Evolutionary conservation across 2,113 vertebrate species (phyloP), one percentile per base, ranked within the genome.

Genomic region (Vulpes ferrilata): DNA sequence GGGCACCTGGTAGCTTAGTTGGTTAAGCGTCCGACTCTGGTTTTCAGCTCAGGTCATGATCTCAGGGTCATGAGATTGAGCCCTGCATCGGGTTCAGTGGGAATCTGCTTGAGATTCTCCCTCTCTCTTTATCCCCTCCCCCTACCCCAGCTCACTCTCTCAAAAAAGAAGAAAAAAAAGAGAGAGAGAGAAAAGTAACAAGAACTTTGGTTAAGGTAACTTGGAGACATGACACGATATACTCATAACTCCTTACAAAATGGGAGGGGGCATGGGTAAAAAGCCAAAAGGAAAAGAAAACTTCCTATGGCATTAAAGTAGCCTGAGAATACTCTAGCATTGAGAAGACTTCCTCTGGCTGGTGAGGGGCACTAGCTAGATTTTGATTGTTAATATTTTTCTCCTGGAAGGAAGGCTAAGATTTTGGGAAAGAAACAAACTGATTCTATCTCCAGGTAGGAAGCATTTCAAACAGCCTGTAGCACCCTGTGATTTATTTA

Each of bases 241-340:
- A 22, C 23, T 92, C 23, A 38, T 81, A 38, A 88, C 11, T 15
- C 59, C 17, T 90, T 48, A 59, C 30, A 69, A 69, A 43, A 78
- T 30, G 9, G 20, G 11, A 11, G 20, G 11, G 10, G 8, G 43
- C 43, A 43, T 43, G 43, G 15, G 15, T 30, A 51, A 30, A 15
- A 30, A 93, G 38, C 43, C 74, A 85, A 64, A 53, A 76, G 91
- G 32, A 65, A 93, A 64, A 69, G 35, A n/a, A 96, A 55, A 86
- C 4, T 71, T 53, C 6, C 38, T 53, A 17, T 64, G 27, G 62
- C 51, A 53, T 88, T 65, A 82, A 27, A 71, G 62, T 65, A 22
- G 19, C 53, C 65, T 48, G 30, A 83, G 60, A 71, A 74, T 35
- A 64, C 23, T 25, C 60, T 22, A 12, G 23, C 17, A 65, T 35